Evolutionary conservation across 2,113 vertebrate species (phyloP), one percentile per base, ranked within the genome.

Genomic region (Poeciliopsis occidentalis): DNA sequence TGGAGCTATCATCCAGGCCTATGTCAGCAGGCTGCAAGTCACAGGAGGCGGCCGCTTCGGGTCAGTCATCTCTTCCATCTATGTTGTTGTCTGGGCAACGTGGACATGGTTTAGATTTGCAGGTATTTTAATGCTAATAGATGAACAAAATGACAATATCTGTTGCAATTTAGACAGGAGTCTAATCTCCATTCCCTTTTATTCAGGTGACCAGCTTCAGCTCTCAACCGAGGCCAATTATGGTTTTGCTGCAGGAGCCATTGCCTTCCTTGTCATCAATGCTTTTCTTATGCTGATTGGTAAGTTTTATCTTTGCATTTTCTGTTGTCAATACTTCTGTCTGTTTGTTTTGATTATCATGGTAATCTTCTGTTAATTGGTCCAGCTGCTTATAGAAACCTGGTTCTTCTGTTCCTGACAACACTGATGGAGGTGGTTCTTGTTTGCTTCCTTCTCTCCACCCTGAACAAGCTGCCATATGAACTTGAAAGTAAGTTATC

Each of bases 101-200:
- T 97, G 96, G 96, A 92, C 93, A 41, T 97, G 97, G 96, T 96
- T 96, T 75, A 94, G 95, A 10, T 94, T 96, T 87, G 93, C 95
- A 95, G 95, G 96, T 97, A 12, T 26, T 17, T 79, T 19, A 24
- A 3, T 11, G 39, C 3, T 11, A 57, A 13, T 22, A 32, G 12
- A 57, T 19, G 13, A 57, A 19, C 1, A 39, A 2, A 39, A 12
- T 1, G 8, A 67, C 0, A 65, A 32, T 13, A 73, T 27, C 26
- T 3, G 51, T 1, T 32, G 6, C 69, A 7, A 75, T 44, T 64
- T 31, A 27, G 7, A 13, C 15, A 71, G 54, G 34, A 61, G 29
- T 66, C 3, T 80, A 2, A 84, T 5, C 12, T 1, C 1, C 17
- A 2, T 4, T 63, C 17, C 12, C 66, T 66, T 0, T 77, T 15